Evolutionary conservation across 1,140 invertebrate genomes (phyloP), one percentile per base, ranked within the genome.

Genomic region (Agrypnia vestita): DNA sequence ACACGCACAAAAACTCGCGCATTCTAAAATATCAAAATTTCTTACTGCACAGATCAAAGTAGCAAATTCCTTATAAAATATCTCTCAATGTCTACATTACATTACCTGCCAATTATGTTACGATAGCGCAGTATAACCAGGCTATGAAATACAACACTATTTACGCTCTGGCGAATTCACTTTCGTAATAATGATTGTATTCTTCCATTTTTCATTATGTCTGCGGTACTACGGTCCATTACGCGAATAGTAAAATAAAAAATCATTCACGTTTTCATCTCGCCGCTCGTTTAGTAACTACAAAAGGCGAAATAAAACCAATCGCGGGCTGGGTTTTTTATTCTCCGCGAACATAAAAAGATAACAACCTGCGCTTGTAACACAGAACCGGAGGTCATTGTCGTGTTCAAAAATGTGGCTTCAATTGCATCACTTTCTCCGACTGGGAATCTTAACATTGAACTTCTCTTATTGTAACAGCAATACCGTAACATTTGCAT

Each of bases 181-280:
- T 64, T 64, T 64, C 61, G 10, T 64, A 9, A 13, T 19, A 59
- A n/a, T n/a, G n/a, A 21, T 59, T 59, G 25, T 35, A 35, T 51
- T 64, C 19, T 64, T 64, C 61, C 61, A 25, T 64, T 64, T 64
- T 64, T 64, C 61, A 64, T 64, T 64, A 64, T 12, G 61, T 64
- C 61, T 15, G 25, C 25, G 17, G 21, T 10, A 59, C n/a, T 56
- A 35, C 25, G 25, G 25, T 56, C 53, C 55, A 59, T 59, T 59
- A 59, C 55, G 55, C 15, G 55, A 59, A 59, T 59, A 64, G 61
- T 64, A 64, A 64, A 64, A 64, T 35, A 64, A 64, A 64, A 43
- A 25, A 35, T 43, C 61, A 64, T 64, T 64, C 61, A 64, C 35
- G 35, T 35, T 64, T 64, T 64, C 61, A 21, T 43, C 61, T 35